Base-by-base conservation (phyloP, 1,140 invertebrate genomes). In the Oedothorax gibbosus region DNA sequence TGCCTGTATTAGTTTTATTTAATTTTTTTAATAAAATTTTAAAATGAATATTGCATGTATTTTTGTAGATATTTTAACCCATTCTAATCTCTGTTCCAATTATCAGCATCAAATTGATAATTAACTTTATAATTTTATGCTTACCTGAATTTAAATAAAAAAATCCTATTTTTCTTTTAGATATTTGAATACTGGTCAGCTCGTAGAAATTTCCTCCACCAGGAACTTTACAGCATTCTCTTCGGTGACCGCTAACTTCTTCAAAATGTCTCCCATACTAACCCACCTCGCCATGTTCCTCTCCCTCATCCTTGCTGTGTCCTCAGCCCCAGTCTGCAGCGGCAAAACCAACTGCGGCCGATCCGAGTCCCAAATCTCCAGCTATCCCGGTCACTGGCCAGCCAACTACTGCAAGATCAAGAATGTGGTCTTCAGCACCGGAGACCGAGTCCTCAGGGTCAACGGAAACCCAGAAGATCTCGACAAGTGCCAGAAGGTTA, bases 321-420 rank as follows among this genome's bases (percentile, higher is more conserved):
- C 79, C 10, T 72, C 79, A 35, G 79, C 79, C n/a, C 79, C 79
- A 18, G 51, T 56, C 12, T 82, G 79, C 14, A 82, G 18, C 21
- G 79, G 79, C 21, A 82, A 82, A 7, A 21, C 78, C 14, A 11
- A 18, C 54, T 79, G 62, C 18, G 21, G 50, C 68, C 18, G 51
- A 21, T 8, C 56, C n/a, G 20, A 60, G 49, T 76, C 81, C 8
- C 51, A 62, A 14, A 68, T 85, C 1, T 76, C 76, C 49, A 78
- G 57, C 50, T 80, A 69, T 66, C 85, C 85, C 60, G 85, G 85
- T 51, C 85, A 86, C 12, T 86, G 85, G 77, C 85, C 85, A 49
- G 62, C 69, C 66, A 86, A 65, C 21, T 86, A 86, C n/a, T 86
- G 85, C 20, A 80, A 66, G 21, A 35, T 86, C 3, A 80, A 64